phyloP scores from a whole-genome alignment of 1,140 invertebrate species.

The Neodiprion fabricii region DNA sequence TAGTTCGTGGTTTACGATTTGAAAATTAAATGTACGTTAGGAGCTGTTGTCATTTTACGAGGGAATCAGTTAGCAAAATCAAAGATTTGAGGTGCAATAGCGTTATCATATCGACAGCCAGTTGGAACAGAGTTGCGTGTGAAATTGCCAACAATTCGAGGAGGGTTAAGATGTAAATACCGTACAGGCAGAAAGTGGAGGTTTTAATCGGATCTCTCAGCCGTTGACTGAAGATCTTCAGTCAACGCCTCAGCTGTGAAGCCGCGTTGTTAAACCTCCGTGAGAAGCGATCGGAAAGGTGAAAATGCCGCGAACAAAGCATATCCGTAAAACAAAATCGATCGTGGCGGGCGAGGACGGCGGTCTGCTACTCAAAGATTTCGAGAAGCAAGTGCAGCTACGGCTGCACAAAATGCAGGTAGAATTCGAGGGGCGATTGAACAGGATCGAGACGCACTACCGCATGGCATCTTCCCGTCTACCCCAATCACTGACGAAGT shows the following conservation, averaged over 20 bases:
- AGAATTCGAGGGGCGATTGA: constrained; percentile 33
- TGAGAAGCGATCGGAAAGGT: not conserved
- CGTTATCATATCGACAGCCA: too few species aligned
- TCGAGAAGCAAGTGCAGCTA: constrained; percentile 38
- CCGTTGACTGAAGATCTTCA: too few species aligned
- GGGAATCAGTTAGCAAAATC: too few species aligned
- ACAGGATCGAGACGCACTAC: constrained; percentile 30
- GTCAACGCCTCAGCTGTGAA: too few species aligned
- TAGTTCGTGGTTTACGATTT: not conserved
- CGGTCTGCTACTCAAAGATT: constrained; percentile 40
- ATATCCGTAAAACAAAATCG: constrained; percentile 30
- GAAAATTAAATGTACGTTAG: constrained; percentile 3
- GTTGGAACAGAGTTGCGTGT: too few species aligned
- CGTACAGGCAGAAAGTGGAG: too few species aligned
- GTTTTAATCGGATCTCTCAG: too few species aligned
- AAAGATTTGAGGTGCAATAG: too few species aligned
- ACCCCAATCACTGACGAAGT: constrained; percentile 38
- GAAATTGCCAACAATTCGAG: too few species aligned
- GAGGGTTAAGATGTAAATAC: too few species aligned
- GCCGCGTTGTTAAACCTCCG: too few species aligned
- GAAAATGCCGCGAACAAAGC: constrained; percentile 50
- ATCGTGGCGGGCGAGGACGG: constrained; percentile 25
- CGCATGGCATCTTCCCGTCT: constrained; percentile 35
- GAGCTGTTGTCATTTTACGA: not conserved
- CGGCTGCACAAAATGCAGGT: constrained; percentile 36